Evolutionary conservation across 2,113 vertebrate species (phyloP).

Genomic region (Psilopsiagon aurifrons): DNA sequence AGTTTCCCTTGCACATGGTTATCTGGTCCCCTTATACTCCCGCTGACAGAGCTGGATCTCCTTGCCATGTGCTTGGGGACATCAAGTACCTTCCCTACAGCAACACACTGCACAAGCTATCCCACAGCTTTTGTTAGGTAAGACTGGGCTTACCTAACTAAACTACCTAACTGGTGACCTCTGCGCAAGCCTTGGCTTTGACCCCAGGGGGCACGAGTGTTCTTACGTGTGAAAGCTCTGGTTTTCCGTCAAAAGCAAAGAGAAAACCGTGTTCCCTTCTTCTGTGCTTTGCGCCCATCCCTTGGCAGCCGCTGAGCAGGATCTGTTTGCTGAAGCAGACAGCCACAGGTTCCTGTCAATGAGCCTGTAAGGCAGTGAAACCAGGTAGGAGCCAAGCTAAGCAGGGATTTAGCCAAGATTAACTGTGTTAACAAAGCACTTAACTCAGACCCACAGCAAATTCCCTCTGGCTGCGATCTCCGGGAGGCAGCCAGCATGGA

Average conservation of each 20-base stretch:
- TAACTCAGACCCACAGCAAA: background rate
- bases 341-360: background rate
- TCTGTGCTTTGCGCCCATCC: rapidly evolving
- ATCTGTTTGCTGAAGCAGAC: background rate
- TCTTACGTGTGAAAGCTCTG: background rate
- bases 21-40: background rate
- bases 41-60: background rate
- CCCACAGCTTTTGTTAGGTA: background rate
- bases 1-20: rapidly evolving
- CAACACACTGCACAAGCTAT: background rate
- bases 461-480: rapidly evolving
- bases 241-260: background rate
- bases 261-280: background rate
- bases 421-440: background rate
- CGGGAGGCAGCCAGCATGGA: rapidly evolving
- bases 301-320: background rate
- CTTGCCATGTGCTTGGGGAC: background rate
- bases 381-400: background rate
- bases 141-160: background rate
- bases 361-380: background rate
- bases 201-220: background rate
- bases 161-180: too few species aligned
- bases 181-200: background rate
- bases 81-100: background rate
- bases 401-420: background rate